Percentiles rank a stretch among this genome's conserved stretches.
phyloP scores from a whole-genome alignment of 2,888 invertebrate genomes.

The Cryptocephalus primarius region DNA sequence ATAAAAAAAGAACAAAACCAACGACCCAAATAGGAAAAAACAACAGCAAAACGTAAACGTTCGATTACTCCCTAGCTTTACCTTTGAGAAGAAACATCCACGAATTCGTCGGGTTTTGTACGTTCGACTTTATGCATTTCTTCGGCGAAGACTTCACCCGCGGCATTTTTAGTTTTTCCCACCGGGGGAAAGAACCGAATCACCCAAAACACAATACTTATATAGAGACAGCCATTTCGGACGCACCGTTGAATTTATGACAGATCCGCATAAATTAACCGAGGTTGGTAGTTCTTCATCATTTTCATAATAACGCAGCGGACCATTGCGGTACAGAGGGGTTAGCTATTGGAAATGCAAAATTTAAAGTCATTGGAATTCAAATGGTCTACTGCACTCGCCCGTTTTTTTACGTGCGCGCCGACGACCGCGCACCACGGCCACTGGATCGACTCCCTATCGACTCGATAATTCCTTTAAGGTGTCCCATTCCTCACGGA shows the following conservation, averaged over 20 bases:
- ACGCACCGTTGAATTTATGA: background rate
- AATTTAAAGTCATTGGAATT: too few species aligned
- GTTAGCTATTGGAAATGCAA: background rate
- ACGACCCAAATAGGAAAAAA: constrained; percentile 2
- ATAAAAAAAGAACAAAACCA: constrained; percentile 5
- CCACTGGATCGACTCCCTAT: too few species aligned
- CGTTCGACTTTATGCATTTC: constrained; percentile 40
- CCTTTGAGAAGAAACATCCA: constrained; percentile 60
- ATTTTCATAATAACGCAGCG: background rate
- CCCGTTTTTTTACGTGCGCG: too few species aligned
- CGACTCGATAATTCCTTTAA: too few species aligned
- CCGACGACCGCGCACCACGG: too few species aligned
- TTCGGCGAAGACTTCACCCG: constrained; percentile 46
- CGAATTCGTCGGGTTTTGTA: constrained; percentile 51
- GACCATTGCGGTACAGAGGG: background rate
- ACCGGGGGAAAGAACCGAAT: background rate
- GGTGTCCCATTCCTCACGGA: too few species aligned
- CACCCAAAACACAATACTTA: background rate
- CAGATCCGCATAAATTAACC: background rate
- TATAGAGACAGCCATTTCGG: background rate
- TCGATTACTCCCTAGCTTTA: constrained; percentile 23
- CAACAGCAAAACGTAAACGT: constrained; percentile 4
- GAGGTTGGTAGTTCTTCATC: background rate
- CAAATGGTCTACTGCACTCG: too few species aligned
- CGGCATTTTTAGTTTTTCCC: constrained; percentile 36